These are phyloP conservation scores for Xanthia icteritia DNA, from an alignment of 2,888 invertebrate species.

Conservation along the genomic window DNA sequence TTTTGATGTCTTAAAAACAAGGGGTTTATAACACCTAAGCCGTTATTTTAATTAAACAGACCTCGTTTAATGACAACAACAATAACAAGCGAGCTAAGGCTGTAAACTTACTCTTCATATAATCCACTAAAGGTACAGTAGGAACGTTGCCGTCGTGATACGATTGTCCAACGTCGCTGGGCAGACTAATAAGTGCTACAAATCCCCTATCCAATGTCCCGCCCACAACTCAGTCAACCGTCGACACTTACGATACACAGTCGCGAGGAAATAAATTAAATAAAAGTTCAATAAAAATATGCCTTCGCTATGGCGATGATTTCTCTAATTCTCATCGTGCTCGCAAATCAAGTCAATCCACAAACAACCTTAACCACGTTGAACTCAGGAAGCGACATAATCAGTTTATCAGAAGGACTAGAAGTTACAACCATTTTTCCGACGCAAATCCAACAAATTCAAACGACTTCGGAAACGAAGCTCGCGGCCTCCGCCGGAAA, in stretches of 20 bases:
- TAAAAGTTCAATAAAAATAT: constrained; percentile 68
- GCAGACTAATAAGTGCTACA: constrained; percentile 90
- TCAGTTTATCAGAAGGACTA: constrained; percentile 70
- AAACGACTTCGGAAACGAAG: constrained; percentile 83
- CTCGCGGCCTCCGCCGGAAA: constrained; percentile 83
- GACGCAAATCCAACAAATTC: constrained; percentile 81
- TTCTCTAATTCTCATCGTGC: constrained; percentile 75
- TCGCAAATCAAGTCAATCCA: constrained; percentile 76
- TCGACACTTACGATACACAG: constrained; percentile 71
- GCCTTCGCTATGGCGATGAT: constrained; percentile 75
- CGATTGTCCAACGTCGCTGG: constrained; percentile 84
- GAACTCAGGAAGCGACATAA: constrained; percentile 72
- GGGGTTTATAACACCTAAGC: background rate
- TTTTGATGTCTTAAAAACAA: background rate
- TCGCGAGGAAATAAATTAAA: constrained; percentile 60
- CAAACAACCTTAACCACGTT: constrained; percentile 72
- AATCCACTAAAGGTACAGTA: constrained; percentile 84
- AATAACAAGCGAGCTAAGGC: constrained; percentile 3
- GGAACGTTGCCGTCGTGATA: constrained; percentile 78
- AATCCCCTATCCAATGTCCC: constrained; percentile 84
- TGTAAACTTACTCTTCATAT: constrained; percentile 69
- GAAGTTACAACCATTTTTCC: constrained; percentile 73
- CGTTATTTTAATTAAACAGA: background rate
- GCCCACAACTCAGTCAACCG: constrained; percentile 73
- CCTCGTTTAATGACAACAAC: background rate